phyloP scores from a whole-genome alignment of 1,140 invertebrate genomes.

The Zaprionus kolodkinae region DNA sequence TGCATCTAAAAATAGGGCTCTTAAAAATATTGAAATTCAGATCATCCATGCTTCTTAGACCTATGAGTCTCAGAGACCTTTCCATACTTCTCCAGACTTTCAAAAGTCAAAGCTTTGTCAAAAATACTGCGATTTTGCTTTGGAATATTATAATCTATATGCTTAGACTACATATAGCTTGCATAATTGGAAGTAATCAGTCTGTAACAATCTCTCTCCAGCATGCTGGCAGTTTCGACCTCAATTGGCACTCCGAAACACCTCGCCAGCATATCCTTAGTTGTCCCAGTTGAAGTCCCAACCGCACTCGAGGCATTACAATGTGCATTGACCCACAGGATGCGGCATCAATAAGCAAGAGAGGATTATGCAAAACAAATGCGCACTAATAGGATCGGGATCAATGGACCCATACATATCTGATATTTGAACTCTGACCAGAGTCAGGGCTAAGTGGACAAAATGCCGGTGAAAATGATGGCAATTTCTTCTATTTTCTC shows the following conservation, averaged over 20 bases:
- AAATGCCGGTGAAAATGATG: constrained; percentile 63
- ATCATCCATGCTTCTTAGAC: no score
- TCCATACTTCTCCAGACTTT: no score
- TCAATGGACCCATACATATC: constrained; percentile 56
- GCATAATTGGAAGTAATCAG: no score
- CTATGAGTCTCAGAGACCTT: no score
- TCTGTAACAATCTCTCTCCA: no score
- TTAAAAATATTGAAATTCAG: no score
- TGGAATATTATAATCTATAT: no score
- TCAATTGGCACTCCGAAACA: background rate
- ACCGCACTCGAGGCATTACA: constrained; percentile 26
- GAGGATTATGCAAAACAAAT: constrained; percentile 70
- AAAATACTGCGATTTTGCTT: no score
- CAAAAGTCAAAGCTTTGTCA: no score
- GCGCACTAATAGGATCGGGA: constrained; percentile 41
- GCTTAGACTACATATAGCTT: no score
- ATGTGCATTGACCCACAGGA: constrained; percentile 57
- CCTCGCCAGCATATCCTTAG: background rate
- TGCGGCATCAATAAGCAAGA: constrained; percentile 7
- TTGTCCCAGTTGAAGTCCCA: background rate
- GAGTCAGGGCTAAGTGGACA: constrained; percentile 59
- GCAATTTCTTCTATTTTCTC: constrained; percentile 56
- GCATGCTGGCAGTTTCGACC: background rate
- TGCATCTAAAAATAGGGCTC: no score
- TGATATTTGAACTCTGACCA: constrained; percentile 77